Base-by-base conservation (phyloP, 2,113 vertebrate genomes). In the human region DNA sequence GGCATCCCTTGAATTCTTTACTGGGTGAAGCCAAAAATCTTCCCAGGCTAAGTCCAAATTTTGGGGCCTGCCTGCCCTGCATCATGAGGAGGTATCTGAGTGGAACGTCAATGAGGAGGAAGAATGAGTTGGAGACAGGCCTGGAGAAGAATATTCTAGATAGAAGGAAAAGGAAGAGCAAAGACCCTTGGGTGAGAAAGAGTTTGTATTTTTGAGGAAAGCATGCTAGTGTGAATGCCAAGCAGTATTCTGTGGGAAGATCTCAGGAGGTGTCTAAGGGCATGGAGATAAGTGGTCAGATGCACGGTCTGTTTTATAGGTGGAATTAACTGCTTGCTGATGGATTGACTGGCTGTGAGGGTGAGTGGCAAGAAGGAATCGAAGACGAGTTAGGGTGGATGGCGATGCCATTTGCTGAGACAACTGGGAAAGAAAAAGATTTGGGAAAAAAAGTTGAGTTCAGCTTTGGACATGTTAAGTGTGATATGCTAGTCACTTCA, bases 161-260 rank as follows among this genome's bases (percentile, higher is more conserved):
- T 4, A 57, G 55, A 94, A 94, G 20, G 38, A 66, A 61, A 57
- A 93, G 22, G 35, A 92, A 81, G 27, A 78, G 32, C 18, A 68
- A 61, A 90, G 66, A n/a, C 8, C 10, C 10, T 55, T 38, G 59
- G 30, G 45, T 43, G 18, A 25, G n/a, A 70, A 61, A 78, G 14
- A 45, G 43, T 72, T 84, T 64, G 23, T 8, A 38, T 95, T 81
- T 96, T 92, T 48, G n/a, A 94, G 79, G 50, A 89, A 89, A 79
- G 59, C 38, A 66, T 66, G 17, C 22, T 11, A 16, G 3, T 40
- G 30, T 32, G 79, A 80, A 32, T 45, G 13, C 52, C 5, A 48
- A 80, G 61, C 35, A 64, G 48, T 45, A 17, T 66, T 17, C 11
- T 45, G 40, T 17, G 64, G 70, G 72, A 70, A 92, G 81, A 35